phyloP scores from a whole-genome alignment of 2,888 invertebrate genomes.

The Yponomeuta evonymella region DNA sequence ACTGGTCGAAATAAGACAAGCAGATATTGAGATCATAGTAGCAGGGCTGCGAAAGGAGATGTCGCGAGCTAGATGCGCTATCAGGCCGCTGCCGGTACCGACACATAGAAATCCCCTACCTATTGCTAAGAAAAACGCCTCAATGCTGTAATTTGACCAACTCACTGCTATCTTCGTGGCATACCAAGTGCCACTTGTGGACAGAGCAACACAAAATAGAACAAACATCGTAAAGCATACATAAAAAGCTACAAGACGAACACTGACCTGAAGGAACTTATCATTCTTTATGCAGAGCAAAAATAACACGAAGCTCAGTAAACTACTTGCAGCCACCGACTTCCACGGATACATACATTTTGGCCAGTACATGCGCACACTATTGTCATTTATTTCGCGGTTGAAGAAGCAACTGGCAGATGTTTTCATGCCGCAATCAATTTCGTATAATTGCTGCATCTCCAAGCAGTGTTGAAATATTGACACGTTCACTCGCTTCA shows the following conservation, averaged over 20 bases:
- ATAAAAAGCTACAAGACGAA: conserved; percentile 40
- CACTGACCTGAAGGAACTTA: conserved; percentile 38
- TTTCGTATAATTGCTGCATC: conserved; percentile 46
- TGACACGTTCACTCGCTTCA: conserved; percentile 54
- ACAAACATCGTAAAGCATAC: conserved; percentile 38
- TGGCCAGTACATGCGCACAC: conserved; percentile 29
- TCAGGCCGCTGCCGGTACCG: conserved; percentile 53
- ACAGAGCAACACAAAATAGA: conserved; percentile 50
- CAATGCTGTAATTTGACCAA: conserved; percentile 25
- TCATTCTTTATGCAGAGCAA: conserved; percentile 48
- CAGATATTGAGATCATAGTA: conserved; percentile 54
- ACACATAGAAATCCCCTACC: conserved; percentile 39
- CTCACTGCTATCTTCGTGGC: conserved; percentile 36
- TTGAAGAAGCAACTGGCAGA: conserved; percentile 57
- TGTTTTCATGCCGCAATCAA: conserved; percentile 59
- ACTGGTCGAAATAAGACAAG: conserved; percentile 42
- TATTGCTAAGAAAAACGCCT: not conserved
- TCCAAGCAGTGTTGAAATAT: conserved; percentile 61
- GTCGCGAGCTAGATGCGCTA: conserved; percentile 46
- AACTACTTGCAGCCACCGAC: conserved; percentile 32
- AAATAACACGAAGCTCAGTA: conserved; percentile 38
- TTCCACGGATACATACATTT: conserved; percentile 48
- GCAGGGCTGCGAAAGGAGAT: conserved; percentile 59
- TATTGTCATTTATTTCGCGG: conserved; percentile 49
- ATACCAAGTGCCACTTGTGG: conserved; percentile 57